Evolutionary conservation across 2,797 vertebrate genomes (phyloP), one percentile per base, ranked within the genome.

Genomic region (Lithobates pipiens): DNA sequence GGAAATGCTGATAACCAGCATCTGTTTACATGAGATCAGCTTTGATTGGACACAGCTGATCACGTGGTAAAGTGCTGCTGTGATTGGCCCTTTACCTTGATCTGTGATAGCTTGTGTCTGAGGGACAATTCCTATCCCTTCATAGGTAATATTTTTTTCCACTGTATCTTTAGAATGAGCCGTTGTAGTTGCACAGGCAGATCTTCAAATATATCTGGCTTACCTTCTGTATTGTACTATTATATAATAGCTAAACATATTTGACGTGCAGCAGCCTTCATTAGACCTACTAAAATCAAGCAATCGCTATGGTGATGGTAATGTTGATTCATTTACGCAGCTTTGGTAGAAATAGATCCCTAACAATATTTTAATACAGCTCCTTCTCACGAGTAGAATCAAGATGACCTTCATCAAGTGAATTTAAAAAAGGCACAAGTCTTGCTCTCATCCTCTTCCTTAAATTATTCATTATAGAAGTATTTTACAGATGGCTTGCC

Each of bases 281-380:
- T 34, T 57, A 21, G 57, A 65, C 23, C 13, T 6, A 36, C 2
- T 32, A n/a, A 65, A 25, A 65, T 27, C 5, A 25, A 34, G 10
- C 23, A 65, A 36, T 77, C 34, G 65, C 32, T 61, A 76, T 21
- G n/a, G 10, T 39, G 15, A 7, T 63, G 25, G 25, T 8, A 39
- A 77, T 77, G 23, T 65, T n/a, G 57, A 65, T 65, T 5, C 42
- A 65, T 42, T 77, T 13, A 7, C 61, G 67, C 13, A 18, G 34
- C 32, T 39, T 77, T 77, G n/a, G 29, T 77, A 36, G 29, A 73
- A 63, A 77, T 13, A 77, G 18, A 63, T 27, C 10, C 54, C 75
- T 77, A 63, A 63, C 29, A 23, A 34, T 39, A 8, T 39, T 63
- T 29, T 36, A 36, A 32, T n/a, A n/a, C 54, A 63, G 61, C 9